Conservation (phyloP, 2,888 invertebrate genomes). For the Tetranychus piercei region DNA sequence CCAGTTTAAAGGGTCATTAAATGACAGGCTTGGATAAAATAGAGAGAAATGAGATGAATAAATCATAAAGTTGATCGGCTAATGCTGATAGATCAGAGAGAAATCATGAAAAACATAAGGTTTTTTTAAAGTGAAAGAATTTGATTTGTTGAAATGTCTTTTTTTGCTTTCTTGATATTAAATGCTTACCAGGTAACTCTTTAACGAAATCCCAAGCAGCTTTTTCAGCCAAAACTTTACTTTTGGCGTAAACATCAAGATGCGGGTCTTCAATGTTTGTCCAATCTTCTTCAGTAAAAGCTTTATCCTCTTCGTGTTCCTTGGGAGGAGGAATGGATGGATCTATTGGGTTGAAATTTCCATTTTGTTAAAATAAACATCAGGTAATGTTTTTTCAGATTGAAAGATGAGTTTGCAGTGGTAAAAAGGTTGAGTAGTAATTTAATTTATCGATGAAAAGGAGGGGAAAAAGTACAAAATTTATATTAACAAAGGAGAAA, state of each 20-base stretch:
- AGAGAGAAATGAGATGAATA: not conserved
- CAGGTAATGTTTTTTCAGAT: not conserved
- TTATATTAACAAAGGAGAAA: not conserved
- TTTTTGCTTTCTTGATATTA: not conserved
- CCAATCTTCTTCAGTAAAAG: slow-evolving; percentile 35
- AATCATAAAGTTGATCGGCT: not conserved
- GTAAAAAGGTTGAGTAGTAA: not conserved
- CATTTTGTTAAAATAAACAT: not conserved
- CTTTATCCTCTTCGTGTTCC: slow-evolving; percentile 28
- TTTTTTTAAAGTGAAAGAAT: slow-evolving; percentile 1
- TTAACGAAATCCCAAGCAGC: slow-evolving; percentile 41
- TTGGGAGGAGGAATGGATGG: slow-evolving; percentile 10
- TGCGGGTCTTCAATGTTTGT: slow-evolving; percentile 30
- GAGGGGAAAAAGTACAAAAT: not conserved
- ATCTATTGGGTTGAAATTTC: not conserved
- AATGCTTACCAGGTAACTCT: slow-evolving; percentile 32
- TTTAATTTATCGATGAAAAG: not conserved
- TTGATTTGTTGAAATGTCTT: not conserved
- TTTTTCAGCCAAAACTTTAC: slow-evolving; percentile 39
- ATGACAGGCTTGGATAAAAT: not conserved
- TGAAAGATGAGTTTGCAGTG: not conserved
- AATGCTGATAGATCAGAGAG: not conserved
- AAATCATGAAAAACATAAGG: not conserved
- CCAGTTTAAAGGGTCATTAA: not conserved
- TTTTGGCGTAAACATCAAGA: slow-evolving; percentile 33